Evolutionary conservation across 2,113 vertebrate species (phyloP), one percentile per base, ranked within the genome.

Genomic region (Oryzias woworae): DNA sequence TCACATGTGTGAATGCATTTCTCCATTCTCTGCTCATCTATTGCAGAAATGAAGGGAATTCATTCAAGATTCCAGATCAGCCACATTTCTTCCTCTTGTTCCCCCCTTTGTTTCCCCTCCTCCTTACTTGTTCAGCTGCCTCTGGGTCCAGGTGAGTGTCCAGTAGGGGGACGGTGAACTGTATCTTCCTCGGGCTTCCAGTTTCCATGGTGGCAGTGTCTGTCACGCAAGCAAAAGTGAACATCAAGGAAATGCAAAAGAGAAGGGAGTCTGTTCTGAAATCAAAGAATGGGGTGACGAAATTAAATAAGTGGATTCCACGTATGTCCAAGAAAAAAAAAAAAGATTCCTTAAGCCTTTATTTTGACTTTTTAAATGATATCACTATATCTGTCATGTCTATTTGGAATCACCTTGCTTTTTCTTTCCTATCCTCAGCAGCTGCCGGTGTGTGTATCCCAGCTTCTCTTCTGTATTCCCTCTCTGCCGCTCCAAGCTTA

Each of bases 131-230:
- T 85, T 96, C 95, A 0, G 95, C 93, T 69, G 94, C 95, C 87
- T 95, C 95, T 2, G 95, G 95, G 87, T 96, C 95, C 84, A 95
- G 93, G 88, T 96, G 94, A 62, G 94, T 92, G 83, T 96, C 95
- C 88, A 96, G 88, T 31, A 95, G 88, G 61, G 95, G 95, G 15
- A 96, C 92, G 0, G 94, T 95, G 88, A 95, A 96, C 87, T 96
- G 94, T 84, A 96, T 96, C 85, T 94, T 95, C 41, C 95, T 91
- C 20, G 95, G 94, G 80, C 94, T 95, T 85, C 90, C 90, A 1
- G 88, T 94, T 78, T 96, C 95, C 95, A 96, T 96, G 67, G 77
- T 81, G 82, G 51, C 60, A 54, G 66, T 70, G 66, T 64, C 58
- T 74, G 28, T 73, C 75, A 68, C 70, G 55, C 52, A 74, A 66